These are phyloP conservation scores for Eutolmus rufibarbis DNA, from an alignment of 2,888 invertebrate genomes.

Conservation along the genomic window DNA sequence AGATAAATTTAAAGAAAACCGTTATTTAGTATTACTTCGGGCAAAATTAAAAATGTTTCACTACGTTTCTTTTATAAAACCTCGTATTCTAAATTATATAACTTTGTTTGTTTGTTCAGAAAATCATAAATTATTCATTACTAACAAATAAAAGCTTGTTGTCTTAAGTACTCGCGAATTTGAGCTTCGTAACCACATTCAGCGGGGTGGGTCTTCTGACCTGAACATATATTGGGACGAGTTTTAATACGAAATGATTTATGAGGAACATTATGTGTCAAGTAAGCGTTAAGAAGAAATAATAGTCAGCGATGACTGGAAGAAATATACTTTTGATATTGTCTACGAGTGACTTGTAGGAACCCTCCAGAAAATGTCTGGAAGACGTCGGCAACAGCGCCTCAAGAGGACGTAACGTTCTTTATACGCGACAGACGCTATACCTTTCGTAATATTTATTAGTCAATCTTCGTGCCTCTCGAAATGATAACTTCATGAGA, in stretches of 20 bases:
- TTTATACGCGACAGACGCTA: background rate
- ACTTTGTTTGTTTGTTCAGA: background rate
- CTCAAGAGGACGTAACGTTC: background rate
- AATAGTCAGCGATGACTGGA: background rate
- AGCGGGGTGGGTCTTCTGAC: background rate
- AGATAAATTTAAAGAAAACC: too few species aligned
- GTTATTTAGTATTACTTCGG: background rate
- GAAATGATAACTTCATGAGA: background rate
- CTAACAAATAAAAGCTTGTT: background rate
- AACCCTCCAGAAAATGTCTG: background rate
- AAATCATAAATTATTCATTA: background rate
- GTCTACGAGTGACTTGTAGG: background rate
- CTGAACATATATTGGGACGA: background rate
- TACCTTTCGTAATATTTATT: background rate
- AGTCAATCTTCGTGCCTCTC: background rate
- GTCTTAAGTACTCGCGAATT: background rate
- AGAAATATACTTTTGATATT: background rate
- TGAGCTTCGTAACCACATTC: background rate
- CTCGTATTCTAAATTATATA: background rate
- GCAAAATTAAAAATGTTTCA: background rate
- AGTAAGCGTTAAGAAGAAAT: background rate
- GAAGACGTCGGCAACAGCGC: background rate
- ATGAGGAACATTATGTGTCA: background rate
- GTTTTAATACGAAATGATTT: background rate
- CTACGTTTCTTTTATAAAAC: background rate